Base-by-base conservation (phyloP, 2,797 vertebrate genomes). In the Amniataba percoides region DNA sequence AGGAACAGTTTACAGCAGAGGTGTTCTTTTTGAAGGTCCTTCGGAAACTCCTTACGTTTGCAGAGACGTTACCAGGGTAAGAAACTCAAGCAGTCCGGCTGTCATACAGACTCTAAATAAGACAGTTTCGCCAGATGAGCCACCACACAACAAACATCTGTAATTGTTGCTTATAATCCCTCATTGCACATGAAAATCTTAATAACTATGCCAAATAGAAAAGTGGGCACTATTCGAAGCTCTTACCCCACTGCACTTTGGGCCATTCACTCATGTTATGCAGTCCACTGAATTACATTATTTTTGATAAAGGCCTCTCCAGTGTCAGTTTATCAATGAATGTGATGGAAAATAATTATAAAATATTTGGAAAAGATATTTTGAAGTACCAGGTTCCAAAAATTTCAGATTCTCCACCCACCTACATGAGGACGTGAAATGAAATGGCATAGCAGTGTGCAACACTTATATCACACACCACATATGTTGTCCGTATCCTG, bases 391-490 rank as follows among this genome's bases (percentile, higher is more conserved):
- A 56, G 40, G 49, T 46, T 11, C 27, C 31, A 27, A 21, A 62
- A 39, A 16, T 1, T 1, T 21, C 19, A 43, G 14, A n/a, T 49
- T 51, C 5, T 36, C 1, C 46, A 7, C 25, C 18, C 21, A 16
- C 40, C 5, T 31, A 9, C 27, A 6, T 13, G 1, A 61, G 43
- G 61, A 40, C 18, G 34, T 19, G 18, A 12, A 62, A 52, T 34
- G 0, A 45, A 71, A 65, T 36, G 31, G 12, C 21, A 49, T 66
- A 23, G 3, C 14, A 13, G 3, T 45, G 19, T 51, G 25, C n/a
- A 42, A 53, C n/a, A 66, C 39, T 67, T 77, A 27, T 46, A 46
- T 48, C 40, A 15, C 77, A 58, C 62, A 60, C 53, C 64, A 65
- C 45, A 16, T 73, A 48, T 31, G 45, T 52, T 53, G 43, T 61